A percentile compares a stretch with the other conserved stretches of the same genome.
Evolutionary conservation across 2,888 invertebrate genomes (phyloP).

Genomic region (Latrodectus hesperus): DNA sequence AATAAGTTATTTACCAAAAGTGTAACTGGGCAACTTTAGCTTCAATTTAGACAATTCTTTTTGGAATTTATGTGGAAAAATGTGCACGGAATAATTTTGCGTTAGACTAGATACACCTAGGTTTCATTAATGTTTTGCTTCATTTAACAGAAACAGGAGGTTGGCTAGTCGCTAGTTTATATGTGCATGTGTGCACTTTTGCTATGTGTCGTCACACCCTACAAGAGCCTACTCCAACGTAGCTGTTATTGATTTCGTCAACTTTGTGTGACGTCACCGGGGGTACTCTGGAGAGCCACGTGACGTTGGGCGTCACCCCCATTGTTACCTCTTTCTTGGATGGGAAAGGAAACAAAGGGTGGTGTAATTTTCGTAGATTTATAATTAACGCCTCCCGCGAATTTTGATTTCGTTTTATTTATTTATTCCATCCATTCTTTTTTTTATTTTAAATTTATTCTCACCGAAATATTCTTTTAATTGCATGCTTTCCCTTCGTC

Average conservation of each 20-base stretch:
- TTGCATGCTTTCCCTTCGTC: constrained; percentile 44
- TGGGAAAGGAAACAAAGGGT: constrained; percentile 66
- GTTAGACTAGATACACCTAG: no score
- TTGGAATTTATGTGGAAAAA: no score
- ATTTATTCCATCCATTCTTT: background rate
- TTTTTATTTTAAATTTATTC: constrained; percentile 44
- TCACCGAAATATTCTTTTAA: constrained; percentile 55
- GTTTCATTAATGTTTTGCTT: no score
- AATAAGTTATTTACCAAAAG: no score
- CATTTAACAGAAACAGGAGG: no score
- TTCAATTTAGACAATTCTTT: no score
- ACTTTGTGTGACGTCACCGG: constrained; percentile 56
- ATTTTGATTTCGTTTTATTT: constrained; percentile 59
- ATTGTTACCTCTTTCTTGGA: constrained; percentile 48
- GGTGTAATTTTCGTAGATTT: constrained; percentile 69
- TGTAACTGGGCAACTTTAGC: no score
- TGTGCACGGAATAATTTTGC: no score
- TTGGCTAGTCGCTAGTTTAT: no score
- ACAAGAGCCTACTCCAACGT: constrained; percentile 28
- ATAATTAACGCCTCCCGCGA: constrained; percentile 65
- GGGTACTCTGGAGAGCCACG: constrained; percentile 59
- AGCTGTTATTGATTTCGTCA: constrained; percentile 48
- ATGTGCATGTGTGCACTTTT: no score
- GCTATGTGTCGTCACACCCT: constrained; percentile 56
- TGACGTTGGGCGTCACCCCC: constrained; percentile 66